phyloP scores from a whole-genome alignment of 2,113 vertebrate genomes.

The Egretta garzetta region DNA sequence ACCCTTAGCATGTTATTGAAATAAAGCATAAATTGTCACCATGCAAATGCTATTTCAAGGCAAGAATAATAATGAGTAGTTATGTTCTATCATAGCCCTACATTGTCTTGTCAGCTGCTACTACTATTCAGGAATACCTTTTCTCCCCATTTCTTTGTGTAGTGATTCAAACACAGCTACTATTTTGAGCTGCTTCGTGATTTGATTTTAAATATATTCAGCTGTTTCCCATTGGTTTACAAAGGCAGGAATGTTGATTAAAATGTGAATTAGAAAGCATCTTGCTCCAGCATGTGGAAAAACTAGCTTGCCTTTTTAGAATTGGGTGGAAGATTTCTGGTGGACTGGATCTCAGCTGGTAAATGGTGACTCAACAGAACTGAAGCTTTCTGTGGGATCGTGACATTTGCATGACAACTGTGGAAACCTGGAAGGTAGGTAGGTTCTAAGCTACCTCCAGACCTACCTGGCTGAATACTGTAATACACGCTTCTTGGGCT shows the following conservation, averaged over 20 bases:
- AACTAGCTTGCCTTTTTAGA: neutral
- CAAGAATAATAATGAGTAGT: constrained; percentile 48
- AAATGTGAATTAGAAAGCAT: neutral
- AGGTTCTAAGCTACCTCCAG: neutral
- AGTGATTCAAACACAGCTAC: constrained; percentile 32
- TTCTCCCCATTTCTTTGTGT: constrained; percentile 13
- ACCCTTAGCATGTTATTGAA: constrained; percentile 30
- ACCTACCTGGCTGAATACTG: neutral
- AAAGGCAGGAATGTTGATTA: constrained; percentile 2
- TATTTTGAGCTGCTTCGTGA: constrained; percentile 18
- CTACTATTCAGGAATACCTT: neutral
- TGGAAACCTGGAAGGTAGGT: neutral
- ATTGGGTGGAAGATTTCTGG: neutral
- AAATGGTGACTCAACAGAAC: neutral
- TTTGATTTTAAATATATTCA: constrained; percentile 53
- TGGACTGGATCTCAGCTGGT: neutral
- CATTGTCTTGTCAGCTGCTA: constrained; percentile 53
- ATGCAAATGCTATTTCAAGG: constrained; percentile 45
- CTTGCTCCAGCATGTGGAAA: neutral
- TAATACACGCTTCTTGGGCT: neutral
- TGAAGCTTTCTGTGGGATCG: neutral
- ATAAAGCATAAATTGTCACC: constrained; percentile 41
- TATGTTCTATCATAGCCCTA: constrained; percentile 15
- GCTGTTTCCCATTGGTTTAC: neutral
- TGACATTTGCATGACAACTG: neutral